phyloP scores from a whole-genome alignment of 2,113 vertebrate genomes.

The Balaenoptera acutorostrata region DNA sequence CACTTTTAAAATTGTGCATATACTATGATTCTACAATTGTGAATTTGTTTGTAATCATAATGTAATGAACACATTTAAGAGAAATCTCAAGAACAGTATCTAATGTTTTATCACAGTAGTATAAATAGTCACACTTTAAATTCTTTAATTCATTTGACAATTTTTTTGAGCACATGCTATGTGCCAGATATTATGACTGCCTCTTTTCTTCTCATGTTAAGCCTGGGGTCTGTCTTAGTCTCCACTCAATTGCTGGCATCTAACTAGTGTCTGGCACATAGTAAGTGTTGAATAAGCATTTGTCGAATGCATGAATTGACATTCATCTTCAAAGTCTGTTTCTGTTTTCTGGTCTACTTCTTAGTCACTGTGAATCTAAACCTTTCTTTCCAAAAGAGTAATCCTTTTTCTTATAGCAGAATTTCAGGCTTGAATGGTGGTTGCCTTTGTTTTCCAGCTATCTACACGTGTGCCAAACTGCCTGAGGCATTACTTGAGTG shows the following conservation, averaged over 20 bases:
- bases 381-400: not conserved
- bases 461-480: not conserved
- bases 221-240: not conserved
- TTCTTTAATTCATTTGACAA: not conserved
- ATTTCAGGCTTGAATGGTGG: not conserved
- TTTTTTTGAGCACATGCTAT: not conserved
- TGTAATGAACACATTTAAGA: not conserved
- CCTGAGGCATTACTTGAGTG: not conserved
- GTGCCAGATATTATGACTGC: not conserved
- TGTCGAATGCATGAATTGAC: not conserved
- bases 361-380: not conserved
- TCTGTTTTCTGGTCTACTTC: not conserved
- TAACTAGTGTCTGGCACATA: not conserved
- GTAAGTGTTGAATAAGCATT: not conserved
- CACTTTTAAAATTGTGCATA: not conserved
- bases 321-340: not conserved
- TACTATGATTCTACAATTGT: not conserved
- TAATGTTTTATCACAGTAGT: slow-evolving; percentile 5
- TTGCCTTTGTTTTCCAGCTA: not conserved
- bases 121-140: slow-evolving; percentile 22
- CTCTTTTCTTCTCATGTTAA: not conserved
- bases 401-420: not conserved
- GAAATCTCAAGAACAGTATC: not conserved
- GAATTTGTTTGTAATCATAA: not conserved
- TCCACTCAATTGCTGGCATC: not conserved